phyloP scores from a whole-genome alignment of 2,888 invertebrate species.

The Leptinotarsa juncta region DNA sequence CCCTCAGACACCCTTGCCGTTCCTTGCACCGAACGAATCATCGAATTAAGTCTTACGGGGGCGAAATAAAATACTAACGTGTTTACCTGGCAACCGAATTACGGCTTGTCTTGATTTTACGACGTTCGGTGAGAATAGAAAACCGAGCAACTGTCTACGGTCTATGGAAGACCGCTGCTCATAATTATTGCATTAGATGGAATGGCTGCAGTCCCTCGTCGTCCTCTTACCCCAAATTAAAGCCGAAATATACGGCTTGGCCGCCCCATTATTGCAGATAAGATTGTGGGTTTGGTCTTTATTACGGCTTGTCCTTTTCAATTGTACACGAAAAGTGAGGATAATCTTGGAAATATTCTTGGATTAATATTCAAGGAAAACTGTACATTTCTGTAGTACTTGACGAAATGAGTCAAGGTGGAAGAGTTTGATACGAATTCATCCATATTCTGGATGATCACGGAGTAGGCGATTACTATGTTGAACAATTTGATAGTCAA shows the following conservation, averaged over 20 bases:
- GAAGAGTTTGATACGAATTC: no score
- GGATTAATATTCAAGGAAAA: not conserved
- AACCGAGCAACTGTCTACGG: conserved; percentile 26
- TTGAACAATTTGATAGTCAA: no score
- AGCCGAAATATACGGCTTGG: conserved; percentile 37
- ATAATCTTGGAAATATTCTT: conserved; percentile 24
- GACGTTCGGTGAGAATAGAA: conserved; percentile 25
- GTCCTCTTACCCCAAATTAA: conserved; percentile 38
- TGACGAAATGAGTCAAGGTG: not conserved
- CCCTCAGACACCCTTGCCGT: conserved; percentile 11
- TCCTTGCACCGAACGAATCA: conserved; percentile 32
- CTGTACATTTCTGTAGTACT: not conserved
- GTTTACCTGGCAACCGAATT: conserved; percentile 48
- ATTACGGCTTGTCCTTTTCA: conserved; percentile 41
- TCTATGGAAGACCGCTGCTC: conserved; percentile 42
- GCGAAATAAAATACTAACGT: conserved; percentile 41
- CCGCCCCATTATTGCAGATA: conserved; percentile 37
- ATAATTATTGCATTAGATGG: conserved; percentile 51
- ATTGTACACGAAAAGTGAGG: conserved; percentile 33
- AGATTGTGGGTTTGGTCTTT: conserved; percentile 40
- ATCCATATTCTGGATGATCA: no score
- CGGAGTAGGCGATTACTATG: no score
- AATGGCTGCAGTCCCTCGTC: conserved; percentile 36
- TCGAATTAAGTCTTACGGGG: conserved; percentile 37
- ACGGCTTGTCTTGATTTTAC: conserved; percentile 47